These are phyloP conservation scores for Trichosurus vulpecula DNA, from an alignment of 2,797 vertebrate species.

Conservation along the genomic window DNA sequence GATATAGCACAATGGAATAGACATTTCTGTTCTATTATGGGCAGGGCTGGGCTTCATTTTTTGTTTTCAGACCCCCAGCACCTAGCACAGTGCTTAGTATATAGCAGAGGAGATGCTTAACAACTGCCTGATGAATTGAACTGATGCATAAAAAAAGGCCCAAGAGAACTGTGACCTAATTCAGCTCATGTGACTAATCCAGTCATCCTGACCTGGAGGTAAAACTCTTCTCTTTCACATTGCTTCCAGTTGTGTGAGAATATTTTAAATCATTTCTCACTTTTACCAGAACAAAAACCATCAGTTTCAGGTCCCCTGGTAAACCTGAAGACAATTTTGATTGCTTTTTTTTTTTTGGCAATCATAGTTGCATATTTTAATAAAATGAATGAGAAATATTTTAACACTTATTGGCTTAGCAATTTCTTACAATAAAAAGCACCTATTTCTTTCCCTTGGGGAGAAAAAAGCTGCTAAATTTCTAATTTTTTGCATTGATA, in stretches of 20 bases:
- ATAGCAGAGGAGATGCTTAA: not conserved
- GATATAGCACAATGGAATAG: not conserved
- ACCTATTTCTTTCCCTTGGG: too few species aligned
- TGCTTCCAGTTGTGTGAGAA: not conserved
- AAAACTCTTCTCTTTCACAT: not conserved
- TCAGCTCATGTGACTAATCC: too few species aligned
- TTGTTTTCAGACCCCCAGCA: not conserved
- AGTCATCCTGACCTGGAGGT: not conserved
- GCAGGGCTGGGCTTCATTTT: not conserved
- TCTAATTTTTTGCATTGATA: not conserved
- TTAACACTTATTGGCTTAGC: too few species aligned
- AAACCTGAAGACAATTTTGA: not conserved
- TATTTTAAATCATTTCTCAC: not conserved
- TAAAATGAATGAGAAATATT: not conserved
- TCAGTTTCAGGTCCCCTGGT: not conserved
- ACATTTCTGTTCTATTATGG: not conserved
- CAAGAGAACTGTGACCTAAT: too few species aligned
- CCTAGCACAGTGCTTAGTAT: not conserved
- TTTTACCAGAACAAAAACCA: not conserved
- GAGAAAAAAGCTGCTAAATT: too few species aligned
- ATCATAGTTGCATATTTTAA: not conserved
- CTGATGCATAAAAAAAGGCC: not conserved
- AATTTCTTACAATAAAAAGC: too few species aligned
- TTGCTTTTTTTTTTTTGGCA: not conserved
- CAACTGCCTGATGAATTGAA: not conserved